Base-by-base conservation (phyloP, 2,797 vertebrate genomes). In the Arctocebus calabarensis region DNA sequence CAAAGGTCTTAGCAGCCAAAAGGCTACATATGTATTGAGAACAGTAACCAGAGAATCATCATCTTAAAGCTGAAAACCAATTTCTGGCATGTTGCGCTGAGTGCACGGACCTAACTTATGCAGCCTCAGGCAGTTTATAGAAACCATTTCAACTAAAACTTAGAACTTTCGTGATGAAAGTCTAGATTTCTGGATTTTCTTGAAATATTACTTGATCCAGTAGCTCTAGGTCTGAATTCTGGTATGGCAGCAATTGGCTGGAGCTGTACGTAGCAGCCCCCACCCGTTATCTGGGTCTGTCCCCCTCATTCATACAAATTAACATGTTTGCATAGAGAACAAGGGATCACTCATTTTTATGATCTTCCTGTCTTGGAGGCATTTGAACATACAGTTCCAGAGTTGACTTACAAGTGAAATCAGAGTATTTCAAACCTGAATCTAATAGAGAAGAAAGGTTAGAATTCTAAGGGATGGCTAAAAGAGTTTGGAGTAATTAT, bases 1-100 rank as follows among this genome's bases (percentile, higher is more conserved):
- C 62, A 57, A 89, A 45, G 57, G 20, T 45, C 48, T 64, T 57
- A 22, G 84, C 48, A 94, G 59, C 48, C 66, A 88, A 95, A 95
- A 77, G 88, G 29, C 57, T 84, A 45, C 19, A 12, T 34, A 13
- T 22, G 4, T 85, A 29, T 88, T 92, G 25, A 85, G 27, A 89
- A 86, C 14, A 55, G 7, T 29, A 32, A n/a, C 20, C 25, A 77
- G 25, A 84, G 16, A 62, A 70, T 88, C 16, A 32, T 40, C 40
- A 91, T 77, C 20, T 74, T 95, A 55, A 25, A 79, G 43, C 55
- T 81, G 14, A 37, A 87, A 73, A 66, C 23, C n/a, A 74, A 73
- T 16, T 7, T 57, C 25, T 77, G 37, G 22, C 16, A 75, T 11
- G 43, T 9, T n/a, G 7, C 45, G 25, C 71, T 77, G 32, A 22